phyloP scores from a whole-genome alignment of 2,888 invertebrate genomes.

The Marasmarcha lunaedactyla region DNA sequence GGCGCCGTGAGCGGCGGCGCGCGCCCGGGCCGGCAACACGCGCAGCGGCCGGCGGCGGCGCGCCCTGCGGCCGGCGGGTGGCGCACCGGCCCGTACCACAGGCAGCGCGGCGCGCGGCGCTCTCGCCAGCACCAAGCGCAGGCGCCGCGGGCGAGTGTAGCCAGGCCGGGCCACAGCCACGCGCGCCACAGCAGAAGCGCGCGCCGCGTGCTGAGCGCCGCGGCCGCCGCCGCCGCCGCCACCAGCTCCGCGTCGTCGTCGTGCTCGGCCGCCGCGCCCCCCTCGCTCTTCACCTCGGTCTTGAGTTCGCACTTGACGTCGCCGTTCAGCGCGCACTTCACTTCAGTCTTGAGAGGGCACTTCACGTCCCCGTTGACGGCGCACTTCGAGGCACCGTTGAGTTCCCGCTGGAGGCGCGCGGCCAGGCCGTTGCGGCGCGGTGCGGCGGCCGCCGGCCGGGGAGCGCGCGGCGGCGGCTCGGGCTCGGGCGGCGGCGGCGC shows the following conservation, averaged over 20 bases:
- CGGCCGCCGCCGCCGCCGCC: conserved; percentile 30
- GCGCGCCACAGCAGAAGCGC: conserved; percentile 57
- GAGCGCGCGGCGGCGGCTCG: conserved; percentile 11
- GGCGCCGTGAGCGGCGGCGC: conserved; percentile 13
- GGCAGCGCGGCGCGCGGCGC: conserved; percentile 27
- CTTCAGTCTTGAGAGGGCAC: conserved; percentile 4
- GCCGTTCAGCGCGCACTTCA: conserved; percentile 2
- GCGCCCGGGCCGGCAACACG: conserved; percentile 75
- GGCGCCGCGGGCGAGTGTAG: conserved; percentile 31
- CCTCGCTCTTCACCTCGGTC: conserved; percentile 8
- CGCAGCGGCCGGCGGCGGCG: conserved; percentile 68
- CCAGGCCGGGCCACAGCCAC: conserved; percentile 66
- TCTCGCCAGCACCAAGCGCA: conserved; percentile 59
- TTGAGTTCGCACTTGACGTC: conserved; percentile 6
- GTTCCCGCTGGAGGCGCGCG: conserved; percentile 12
- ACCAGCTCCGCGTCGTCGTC: conserved; percentile 12
- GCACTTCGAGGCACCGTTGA: conserved; percentile 12
- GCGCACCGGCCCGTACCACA: conserved; percentile 23
- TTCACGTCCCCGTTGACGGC: conserved; percentile 11
- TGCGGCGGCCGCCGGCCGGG: conserved; percentile 16
- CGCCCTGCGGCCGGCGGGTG: conserved; percentile 31
- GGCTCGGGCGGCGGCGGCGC: conserved; percentile 16
- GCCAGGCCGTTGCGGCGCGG: conserved; percentile 6
- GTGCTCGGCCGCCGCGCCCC: conserved; percentile 9
- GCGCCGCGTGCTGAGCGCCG: conserved; percentile 55